Conservation (phyloP, 2,113 vertebrate species). For the Pithys albifrons region DNA sequence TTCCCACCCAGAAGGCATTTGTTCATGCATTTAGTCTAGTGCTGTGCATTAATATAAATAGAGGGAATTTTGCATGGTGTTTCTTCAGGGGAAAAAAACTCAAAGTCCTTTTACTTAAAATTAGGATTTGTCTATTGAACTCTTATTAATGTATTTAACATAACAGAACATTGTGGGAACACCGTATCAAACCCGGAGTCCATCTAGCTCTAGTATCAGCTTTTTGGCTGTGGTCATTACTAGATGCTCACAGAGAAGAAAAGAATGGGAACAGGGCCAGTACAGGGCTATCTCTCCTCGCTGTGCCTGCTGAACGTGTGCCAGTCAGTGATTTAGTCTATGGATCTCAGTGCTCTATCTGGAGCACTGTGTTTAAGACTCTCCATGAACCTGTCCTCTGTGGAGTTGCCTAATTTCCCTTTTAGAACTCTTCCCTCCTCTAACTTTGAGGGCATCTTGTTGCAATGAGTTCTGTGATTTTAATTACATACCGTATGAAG, state of each 20-base stretch:
- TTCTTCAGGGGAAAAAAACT: neutral
- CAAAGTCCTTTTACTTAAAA: neutral
- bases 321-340: neutral
- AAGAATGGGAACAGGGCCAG: neutral
- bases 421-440: neutral
- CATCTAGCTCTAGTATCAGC: neutral
- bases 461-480: neutral
- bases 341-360: neutral
- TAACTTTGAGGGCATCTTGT: neutral
- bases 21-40: neutral
- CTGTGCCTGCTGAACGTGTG: neutral
- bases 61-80: neutral
- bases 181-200: neutral
- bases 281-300: neutral
- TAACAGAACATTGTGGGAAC: neutral
- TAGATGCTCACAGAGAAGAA: neutral
- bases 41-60: neutral
- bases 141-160: neutral
- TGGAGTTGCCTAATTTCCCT: neutral
- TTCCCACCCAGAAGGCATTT: neutral
- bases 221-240: neutral
- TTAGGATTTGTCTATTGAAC: neutral
- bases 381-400: neutral
- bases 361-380: neutral
- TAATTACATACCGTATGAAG: neutral